Conservation (phyloP, 2,888 invertebrate species). For the Nemapogon koenigi region DNA sequence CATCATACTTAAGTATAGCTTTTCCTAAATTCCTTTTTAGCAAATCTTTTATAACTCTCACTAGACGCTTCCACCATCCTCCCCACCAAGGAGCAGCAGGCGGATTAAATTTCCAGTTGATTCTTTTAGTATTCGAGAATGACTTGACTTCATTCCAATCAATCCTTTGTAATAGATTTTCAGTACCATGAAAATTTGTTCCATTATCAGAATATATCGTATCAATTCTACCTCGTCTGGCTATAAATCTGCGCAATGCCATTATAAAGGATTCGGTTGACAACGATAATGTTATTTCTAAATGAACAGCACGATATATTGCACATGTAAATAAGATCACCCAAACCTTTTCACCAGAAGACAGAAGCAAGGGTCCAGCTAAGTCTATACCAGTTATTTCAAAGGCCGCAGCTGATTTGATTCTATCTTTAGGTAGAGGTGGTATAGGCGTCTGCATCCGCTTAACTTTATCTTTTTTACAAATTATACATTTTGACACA, state of each 20-base stretch:
- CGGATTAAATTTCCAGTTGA: no score
- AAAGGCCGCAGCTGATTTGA: background rate
- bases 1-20: no score
- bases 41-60: no score
- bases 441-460: background rate
- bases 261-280: conserved; percentile 5
- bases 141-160: background rate
- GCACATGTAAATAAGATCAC: conserved; percentile 13
- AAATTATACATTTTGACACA: conserved; percentile 4
- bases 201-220: conserved; percentile 13
- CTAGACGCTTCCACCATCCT: no score
- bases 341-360: conserved; percentile 9
- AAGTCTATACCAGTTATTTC: conserved; percentile 13
- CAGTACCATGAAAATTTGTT: conserved; percentile 10
- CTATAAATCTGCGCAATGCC: conserved; percentile 11
- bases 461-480: conserved; percentile 7
- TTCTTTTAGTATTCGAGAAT: background rate
- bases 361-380: conserved; percentile 9
- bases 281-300: conserved; percentile 7
- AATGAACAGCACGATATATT: conserved; percentile 11
- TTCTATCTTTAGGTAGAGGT: conserved; percentile 8
- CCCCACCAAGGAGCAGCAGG: no score
- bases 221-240: conserved; percentile 11
- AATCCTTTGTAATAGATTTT: conserved; percentile 3
- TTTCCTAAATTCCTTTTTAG: no score